Evolutionary conservation across 2,797 vertebrate species (phyloP).

Genomic region (Astyanax mexicanus): DNA sequence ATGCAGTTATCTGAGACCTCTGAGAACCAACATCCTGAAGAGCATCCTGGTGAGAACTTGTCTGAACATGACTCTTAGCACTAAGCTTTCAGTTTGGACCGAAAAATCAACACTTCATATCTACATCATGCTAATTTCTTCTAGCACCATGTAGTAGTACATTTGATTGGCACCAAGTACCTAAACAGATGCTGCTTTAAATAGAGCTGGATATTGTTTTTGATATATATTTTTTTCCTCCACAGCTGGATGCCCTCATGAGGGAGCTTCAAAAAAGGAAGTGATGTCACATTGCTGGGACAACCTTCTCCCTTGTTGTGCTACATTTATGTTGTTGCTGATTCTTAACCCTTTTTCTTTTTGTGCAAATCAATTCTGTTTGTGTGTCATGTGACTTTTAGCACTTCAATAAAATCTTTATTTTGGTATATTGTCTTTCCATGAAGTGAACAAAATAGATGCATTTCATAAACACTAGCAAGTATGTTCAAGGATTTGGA

Average conservation of each 20-base stretch:
- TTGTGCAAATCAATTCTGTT: conserved; percentile 9
- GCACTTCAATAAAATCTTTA: conserved; percentile 56
- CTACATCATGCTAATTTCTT: too few species aligned
- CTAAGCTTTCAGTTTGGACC: too few species aligned
- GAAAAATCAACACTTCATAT: too few species aligned
- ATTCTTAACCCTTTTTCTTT: conserved; percentile 6
- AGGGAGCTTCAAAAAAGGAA: conserved; percentile 82
- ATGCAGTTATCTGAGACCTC: conserved; percentile 81
- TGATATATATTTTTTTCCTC: neutral
- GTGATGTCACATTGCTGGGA: conserved; percentile 60
- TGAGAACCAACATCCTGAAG: conserved; percentile 76
- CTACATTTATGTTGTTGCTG: neutral
- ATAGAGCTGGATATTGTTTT: too few species aligned
- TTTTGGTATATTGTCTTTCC: conserved; percentile 52
- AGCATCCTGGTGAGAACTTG: conserved; percentile 78
- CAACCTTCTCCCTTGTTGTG: conserved; percentile 25
- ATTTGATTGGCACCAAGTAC: too few species aligned
- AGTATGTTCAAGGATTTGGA: neutral
- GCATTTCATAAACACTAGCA: too few species aligned
- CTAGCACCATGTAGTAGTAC: too few species aligned
- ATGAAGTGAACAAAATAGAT: neutral
- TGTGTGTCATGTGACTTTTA: conserved; percentile 33
- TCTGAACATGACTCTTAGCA: too few species aligned
- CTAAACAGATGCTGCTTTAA: too few species aligned
- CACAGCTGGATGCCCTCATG: conserved; percentile 76